Base-by-base conservation (phyloP, 1,140 invertebrate genomes). In the Drosophila sproati region DNA sequence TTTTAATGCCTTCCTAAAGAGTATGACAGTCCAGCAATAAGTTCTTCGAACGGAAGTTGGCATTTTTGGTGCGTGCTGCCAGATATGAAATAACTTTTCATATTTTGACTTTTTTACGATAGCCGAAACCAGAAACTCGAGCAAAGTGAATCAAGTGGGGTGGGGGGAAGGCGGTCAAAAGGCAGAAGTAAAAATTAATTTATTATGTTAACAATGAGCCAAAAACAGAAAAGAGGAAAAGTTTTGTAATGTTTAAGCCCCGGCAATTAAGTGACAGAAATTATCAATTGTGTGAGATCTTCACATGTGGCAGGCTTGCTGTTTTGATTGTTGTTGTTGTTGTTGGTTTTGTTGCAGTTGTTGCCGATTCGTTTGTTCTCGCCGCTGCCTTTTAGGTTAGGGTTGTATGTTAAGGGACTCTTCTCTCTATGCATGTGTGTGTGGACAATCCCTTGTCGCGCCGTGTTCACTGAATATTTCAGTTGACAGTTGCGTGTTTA, bases 241-340 rank as follows among this genome's bases (percentile, higher is more conserved):
- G 80, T 87, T 87, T 87, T 87, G 82, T 87, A 80, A 88, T 87
- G 83, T 87, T 87, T 79, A 88, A 87, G 80, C 83, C 85, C 80
- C 73, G 85, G 83, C 83, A 87, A 87, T 88, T 87, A 87, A 87
- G 85, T 87, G 83, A 87, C 83, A 80, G 61, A 68, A 88, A 74
- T 87, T 83, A 87, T 87, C 85, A 77, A 74, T 66, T 83, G 59
- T 62, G 68, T 62, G 79, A 78, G 77, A 87, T 87, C 83, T 88
- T 72, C 70, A 82, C 83, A 87, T 87, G 82, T 87, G 80, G 73
- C 70, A 60, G 43, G 64, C 64, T 43, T 43, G 39, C 39, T 43
- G 39, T 2, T 20, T 20, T 20, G 20, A 2, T 20, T 20, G 20
- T 20, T 20, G 47, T 31, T 20, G 20, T 20, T 20, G 20, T 20